Conservation (phyloP, 2,888 invertebrate genomes). For the Pristionchus fissidentatus region DNA sequence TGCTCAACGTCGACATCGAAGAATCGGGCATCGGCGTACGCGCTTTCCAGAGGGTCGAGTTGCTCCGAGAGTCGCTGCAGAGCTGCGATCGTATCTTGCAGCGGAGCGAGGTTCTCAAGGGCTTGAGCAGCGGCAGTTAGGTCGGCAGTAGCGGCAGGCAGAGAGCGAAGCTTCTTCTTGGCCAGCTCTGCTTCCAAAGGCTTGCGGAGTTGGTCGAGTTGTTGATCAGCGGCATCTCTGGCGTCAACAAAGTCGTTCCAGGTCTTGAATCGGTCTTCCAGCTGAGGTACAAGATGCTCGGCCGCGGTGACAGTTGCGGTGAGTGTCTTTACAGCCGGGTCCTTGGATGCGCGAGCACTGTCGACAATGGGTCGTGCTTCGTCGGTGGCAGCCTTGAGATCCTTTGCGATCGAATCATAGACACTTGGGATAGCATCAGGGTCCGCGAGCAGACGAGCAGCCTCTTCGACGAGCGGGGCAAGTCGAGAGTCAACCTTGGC, state of each 20-base stretch:
- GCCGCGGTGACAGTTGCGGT: slow-evolving; percentile 55
- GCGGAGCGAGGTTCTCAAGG: slow-evolving; percentile 50
- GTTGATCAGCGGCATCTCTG: slow-evolving; percentile 60
- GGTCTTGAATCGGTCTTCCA: slow-evolving; percentile 56
- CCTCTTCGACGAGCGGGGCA: slow-evolving; percentile 56
- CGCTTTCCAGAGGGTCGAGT: slow-evolving; percentile 61
- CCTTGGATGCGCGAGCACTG: slow-evolving; percentile 48
- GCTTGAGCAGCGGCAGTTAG: slow-evolving; percentile 4
- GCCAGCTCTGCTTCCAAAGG: slow-evolving; percentile 42
- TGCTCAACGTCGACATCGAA: slow-evolving; percentile 67
- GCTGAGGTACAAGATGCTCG: slow-evolving; percentile 55
- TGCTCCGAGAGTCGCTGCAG: slow-evolving; percentile 55
- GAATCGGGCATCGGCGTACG: slow-evolving; percentile 66
- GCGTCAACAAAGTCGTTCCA: slow-evolving; percentile 63
- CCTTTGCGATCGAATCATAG: slow-evolving; percentile 9
- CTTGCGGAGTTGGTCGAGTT: slow-evolving; percentile 54
- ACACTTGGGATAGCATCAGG: slow-evolving; percentile 45
- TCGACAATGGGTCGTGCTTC: slow-evolving; percentile 47
- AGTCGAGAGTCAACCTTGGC: slow-evolving; percentile 53
- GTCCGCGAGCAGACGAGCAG: slow-evolving; percentile 54
- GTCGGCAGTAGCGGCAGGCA: slow-evolving; percentile 21
- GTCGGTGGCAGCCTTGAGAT: slow-evolving; percentile 51
- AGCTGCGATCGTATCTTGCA: slow-evolving; percentile 53
- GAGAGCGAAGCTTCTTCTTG: slow-evolving; percentile 10
- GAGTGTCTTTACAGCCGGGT: slow-evolving; percentile 53